Conservation (phyloP, 2,888 invertebrate genomes). For the Parnassius mnemosyne region DNA sequence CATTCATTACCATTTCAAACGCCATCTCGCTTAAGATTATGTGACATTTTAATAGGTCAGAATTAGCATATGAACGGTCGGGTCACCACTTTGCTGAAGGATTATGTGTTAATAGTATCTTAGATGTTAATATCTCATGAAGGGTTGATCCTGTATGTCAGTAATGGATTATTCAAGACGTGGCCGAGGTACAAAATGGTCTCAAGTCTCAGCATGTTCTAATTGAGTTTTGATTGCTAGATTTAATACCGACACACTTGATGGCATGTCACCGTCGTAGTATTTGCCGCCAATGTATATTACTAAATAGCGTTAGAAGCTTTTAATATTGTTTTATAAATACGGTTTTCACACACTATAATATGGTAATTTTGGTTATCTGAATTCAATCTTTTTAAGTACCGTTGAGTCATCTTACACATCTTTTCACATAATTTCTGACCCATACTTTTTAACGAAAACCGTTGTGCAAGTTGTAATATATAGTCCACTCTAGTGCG, state of each 20-base stretch:
- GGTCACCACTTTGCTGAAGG: conserved; percentile 60
- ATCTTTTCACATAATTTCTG: too few relatives aligned
- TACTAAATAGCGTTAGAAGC: too few relatives aligned
- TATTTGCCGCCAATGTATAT: conserved; percentile 29
- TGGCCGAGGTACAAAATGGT: conserved; percentile 51
- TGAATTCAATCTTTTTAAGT: too few relatives aligned
- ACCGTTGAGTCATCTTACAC: too few relatives aligned
- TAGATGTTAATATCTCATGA: conserved; percentile 65
- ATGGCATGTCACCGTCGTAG: conserved; percentile 20
- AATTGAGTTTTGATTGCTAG: conserved; percentile 53
- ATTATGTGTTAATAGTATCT: conserved; percentile 70
- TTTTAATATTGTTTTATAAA: too few relatives aligned
- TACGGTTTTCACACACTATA: too few relatives aligned
- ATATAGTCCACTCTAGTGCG: too few relatives aligned
- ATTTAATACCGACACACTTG: conserved; percentile 32
- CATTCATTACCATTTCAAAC: conserved; percentile 53
- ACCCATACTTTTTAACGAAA: too few relatives aligned
- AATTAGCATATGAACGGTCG: conserved; percentile 69
- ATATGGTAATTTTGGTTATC: too few relatives aligned
- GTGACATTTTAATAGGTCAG: conserved; percentile 64
- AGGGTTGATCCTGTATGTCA: conserved; percentile 62
- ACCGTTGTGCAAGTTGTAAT: too few relatives aligned
- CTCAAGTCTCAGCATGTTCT: conserved; percentile 42
- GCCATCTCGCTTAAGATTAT: conserved; percentile 52
- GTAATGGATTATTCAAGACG: conserved; percentile 66